A percentile compares a stretch with the other conserved stretches of the same genome.
phyloP scores from a whole-genome alignment of 2,888 invertebrate genomes.

The Epinotia ramella region DNA sequence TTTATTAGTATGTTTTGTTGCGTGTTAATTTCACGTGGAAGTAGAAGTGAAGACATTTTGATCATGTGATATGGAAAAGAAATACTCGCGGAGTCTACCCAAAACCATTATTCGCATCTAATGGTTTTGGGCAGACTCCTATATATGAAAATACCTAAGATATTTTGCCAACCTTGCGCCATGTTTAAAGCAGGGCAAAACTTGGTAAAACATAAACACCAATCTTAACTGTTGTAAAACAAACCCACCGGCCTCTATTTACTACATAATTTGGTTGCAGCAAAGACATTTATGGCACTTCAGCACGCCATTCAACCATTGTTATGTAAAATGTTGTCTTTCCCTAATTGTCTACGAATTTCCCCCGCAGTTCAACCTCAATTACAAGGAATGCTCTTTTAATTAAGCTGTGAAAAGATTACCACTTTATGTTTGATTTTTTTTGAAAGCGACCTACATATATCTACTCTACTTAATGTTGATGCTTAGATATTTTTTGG shows the following conservation, averaged over 20 bases:
- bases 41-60: too few species aligned
- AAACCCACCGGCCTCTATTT: conserved; percentile 12
- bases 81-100: too few species aligned
- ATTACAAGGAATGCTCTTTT: conserved; percentile 3
- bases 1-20: too few species aligned
- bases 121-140: too few species aligned
- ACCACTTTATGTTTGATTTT: background rate
- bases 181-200: background rate
- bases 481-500: too few species aligned
- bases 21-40: too few species aligned
- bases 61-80: too few species aligned
- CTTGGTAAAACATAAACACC: background rate
- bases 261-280: conserved; percentile 31
- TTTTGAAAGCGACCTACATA: background rate
- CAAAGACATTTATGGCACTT: conserved; percentile 15
- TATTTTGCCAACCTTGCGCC: too few species aligned
- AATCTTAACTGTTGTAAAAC: conserved; percentile 21
- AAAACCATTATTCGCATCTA: too few species aligned
- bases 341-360: conserved; percentile 36
- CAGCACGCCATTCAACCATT: conserved; percentile 41
- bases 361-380: conserved; percentile 15
- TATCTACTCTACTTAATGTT: too few species aligned
- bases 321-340: conserved; percentile 30
- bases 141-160: background rate
- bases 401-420: conserved; percentile 16